Conservation (phyloP, 2,113 vertebrate genomes). For the Hippocampus zosterae region DNA sequence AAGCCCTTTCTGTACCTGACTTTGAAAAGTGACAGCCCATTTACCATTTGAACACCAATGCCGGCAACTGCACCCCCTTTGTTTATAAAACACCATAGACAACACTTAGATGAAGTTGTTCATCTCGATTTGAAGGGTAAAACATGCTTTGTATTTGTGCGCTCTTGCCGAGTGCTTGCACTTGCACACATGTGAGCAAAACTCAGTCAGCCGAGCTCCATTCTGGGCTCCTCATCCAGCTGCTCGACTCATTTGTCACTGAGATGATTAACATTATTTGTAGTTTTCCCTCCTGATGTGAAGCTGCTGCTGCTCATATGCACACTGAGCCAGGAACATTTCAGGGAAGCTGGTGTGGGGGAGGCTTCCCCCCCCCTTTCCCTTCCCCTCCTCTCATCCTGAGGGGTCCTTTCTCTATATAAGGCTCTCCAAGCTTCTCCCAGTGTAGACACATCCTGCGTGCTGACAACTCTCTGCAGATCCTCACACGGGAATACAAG, state of each 20-base stretch:
- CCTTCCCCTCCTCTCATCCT: slow-evolving; percentile 39
- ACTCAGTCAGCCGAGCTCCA: slow-evolving; percentile 2
- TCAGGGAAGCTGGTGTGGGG: slow-evolving; percentile 36
- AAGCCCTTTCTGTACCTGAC: no score
- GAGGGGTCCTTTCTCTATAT: slow-evolving; percentile 72
- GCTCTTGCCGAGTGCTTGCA: not conserved
- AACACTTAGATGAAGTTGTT: not conserved
- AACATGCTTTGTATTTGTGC: not conserved
- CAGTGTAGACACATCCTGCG: slow-evolving; percentile 38
- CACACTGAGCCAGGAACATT: slow-evolving; percentile 50
- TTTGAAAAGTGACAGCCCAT: no score
- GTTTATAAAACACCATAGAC: not conserved
- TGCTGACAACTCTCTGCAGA: slow-evolving; percentile 40
- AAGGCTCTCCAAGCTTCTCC: slow-evolving; percentile 58
- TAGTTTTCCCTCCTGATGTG: slow-evolving; percentile 22
- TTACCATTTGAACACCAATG: not conserved
- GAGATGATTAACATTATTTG: slow-evolving; percentile 34
- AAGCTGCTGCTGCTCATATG: slow-evolving; percentile 3
- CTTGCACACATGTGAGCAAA: not conserved
- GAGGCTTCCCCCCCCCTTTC: slow-evolving; percentile 34
- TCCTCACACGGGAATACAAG: slow-evolving; percentile 46
- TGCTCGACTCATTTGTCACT: slow-evolving; percentile 16
- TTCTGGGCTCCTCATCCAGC: slow-evolving; percentile 1
- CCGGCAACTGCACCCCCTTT: not conserved
- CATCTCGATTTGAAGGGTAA: not conserved